phyloP scores from a whole-genome alignment of 2,888 invertebrate genomes.

The Mongoloraphidia duomilia region DNA sequence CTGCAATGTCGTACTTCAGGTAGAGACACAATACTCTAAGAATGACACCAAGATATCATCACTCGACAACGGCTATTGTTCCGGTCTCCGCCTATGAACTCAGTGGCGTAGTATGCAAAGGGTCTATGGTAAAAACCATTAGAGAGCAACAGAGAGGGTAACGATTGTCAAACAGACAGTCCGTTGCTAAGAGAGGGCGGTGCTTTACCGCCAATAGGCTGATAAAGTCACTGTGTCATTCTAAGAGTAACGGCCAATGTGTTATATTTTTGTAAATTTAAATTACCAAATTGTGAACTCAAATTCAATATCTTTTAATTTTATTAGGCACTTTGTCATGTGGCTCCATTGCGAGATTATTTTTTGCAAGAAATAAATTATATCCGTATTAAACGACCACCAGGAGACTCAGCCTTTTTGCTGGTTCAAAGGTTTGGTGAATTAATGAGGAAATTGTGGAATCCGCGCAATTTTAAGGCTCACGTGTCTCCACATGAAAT shows the following conservation, averaged over 20 bases:
- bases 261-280: not conserved
- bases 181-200: too few relatives aligned
- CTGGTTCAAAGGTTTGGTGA: constrained; percentile 91
- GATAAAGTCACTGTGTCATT: too few relatives aligned
- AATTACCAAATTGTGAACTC: not conserved
- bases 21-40: too few relatives aligned
- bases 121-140: too few relatives aligned
- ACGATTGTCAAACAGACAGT: too few relatives aligned
- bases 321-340: constrained; percentile 82
- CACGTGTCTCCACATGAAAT: constrained; percentile 99
- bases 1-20: constrained; percentile 95
- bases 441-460: constrained; percentile 94
- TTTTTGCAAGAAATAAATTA: constrained; percentile 92
- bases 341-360: constrained; percentile 85
- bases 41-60: too few relatives aligned
- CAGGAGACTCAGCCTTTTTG: constrained; percentile 86
- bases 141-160: too few relatives aligned
- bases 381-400: constrained; percentile 72
- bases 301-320: constrained; percentile 9
- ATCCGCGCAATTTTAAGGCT: constrained; percentile 96
- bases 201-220: too few relatives aligned
- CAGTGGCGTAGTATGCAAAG: too few relatives aligned
- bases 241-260: too few relatives aligned
- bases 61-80: too few relatives aligned
- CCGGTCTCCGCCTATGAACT: too few relatives aligned